phyloP scores from a whole-genome alignment of 1,140 invertebrate genomes.

The Augochlora pura region DNA sequence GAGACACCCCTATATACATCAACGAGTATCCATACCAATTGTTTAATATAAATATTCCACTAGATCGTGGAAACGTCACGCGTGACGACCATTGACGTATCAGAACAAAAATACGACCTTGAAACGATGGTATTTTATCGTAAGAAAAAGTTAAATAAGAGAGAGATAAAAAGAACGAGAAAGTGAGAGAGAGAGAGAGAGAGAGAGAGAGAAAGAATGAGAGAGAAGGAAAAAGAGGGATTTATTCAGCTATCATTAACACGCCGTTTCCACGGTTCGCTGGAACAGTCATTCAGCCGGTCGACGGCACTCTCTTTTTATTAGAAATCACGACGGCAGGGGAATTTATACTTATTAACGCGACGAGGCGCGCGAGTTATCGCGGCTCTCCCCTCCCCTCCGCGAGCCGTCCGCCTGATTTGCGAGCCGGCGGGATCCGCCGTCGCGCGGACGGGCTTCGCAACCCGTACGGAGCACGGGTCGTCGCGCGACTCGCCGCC shows the following conservation, averaged over 20 bases:
- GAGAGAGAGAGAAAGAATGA: no score
- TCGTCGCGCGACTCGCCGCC: not conserved
- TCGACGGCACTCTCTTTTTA: not conserved
- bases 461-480: not conserved
- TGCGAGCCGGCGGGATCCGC: not conserved
- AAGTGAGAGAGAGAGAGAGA: not conserved
- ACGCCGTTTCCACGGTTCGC: not conserved
- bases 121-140: not conserved
- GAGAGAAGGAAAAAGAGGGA: not conserved
- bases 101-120: not conserved
- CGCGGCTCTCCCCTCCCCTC: no score
- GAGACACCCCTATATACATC: no score
- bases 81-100: no score
- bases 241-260: not conserved
- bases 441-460: not conserved
- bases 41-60: no score
- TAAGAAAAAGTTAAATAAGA: not conserved
- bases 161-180: no score
- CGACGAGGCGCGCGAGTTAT: not conserved
- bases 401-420: not conserved
- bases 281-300: not conserved
- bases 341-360: constrained; percentile 8
- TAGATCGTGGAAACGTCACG: no score
- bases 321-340: not conserved
- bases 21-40: no score